Percentiles rank a stretch among this genome's conserved stretches.
These are phyloP conservation scores for Acanthococcus lagerstroemiae DNA, from an alignment of 2,888 invertebrate species.

Conservation along the genomic window DNA sequence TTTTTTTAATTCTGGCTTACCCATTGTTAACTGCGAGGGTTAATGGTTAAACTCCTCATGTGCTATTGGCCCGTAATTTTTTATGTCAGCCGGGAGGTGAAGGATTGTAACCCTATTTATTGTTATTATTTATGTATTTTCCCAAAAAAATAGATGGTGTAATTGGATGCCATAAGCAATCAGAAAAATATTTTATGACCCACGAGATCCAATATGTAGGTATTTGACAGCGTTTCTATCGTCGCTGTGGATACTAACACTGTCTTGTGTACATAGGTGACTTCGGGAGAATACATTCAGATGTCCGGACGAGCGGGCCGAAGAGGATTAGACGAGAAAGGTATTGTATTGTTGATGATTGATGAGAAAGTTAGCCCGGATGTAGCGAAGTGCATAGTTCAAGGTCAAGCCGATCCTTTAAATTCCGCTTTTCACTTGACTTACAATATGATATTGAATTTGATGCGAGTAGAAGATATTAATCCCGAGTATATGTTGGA, in stretches of 20 bases:
- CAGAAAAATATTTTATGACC: no score
- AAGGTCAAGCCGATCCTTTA: constrained; percentile 90
- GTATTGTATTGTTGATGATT: constrained; percentile 96
- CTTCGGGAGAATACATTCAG: constrained; percentile 98
- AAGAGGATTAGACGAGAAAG: constrained; percentile 91
- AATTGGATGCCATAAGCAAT: no score
- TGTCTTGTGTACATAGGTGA: constrained; percentile 48
- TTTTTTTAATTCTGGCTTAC: no score
- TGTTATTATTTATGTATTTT: background rate
- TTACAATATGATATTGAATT: constrained; percentile 97
- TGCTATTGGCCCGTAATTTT: no score
- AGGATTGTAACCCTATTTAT: no score
- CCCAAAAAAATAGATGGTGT: background rate
- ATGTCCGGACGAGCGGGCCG: constrained; percentile 99
- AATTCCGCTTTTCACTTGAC: constrained; percentile 99
- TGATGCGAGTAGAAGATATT: constrained; percentile 94
- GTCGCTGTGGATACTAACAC: background rate
- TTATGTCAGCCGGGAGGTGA: no score
- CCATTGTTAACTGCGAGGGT: no score
- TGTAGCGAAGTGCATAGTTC: constrained; percentile 47
- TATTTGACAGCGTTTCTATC: no score
- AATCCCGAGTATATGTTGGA: constrained; percentile 99
- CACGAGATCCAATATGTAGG: no score
- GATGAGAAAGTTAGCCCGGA: constrained; percentile 73
- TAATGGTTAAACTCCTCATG: no score